Percentiles rank a stretch among this genome's conserved stretches.
phyloP scores from a whole-genome alignment of 2,797 vertebrate genomes.

The Sparidentex hasta region DNA sequence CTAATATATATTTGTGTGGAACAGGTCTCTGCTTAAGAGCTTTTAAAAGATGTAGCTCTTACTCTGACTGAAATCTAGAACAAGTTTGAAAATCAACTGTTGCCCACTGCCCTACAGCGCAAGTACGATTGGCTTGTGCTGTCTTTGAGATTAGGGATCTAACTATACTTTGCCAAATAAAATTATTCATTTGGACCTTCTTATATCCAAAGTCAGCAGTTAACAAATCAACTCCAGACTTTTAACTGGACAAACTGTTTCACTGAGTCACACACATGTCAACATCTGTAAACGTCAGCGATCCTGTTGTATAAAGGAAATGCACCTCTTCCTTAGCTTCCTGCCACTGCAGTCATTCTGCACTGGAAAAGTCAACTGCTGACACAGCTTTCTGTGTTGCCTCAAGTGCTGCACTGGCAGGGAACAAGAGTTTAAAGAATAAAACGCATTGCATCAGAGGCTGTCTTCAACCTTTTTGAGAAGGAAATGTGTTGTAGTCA shows the following conservation, averaged over 20 bases:
- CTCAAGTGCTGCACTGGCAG: constrained; percentile 52
- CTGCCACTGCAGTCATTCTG: constrained; percentile 44
- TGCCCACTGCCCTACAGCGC: neutral
- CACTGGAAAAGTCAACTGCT: constrained; percentile 54
- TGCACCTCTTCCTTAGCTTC: constrained; percentile 49
- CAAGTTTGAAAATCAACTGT: neutral
- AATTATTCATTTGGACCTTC: neutral
- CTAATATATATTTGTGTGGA: neutral
- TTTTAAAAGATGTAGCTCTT: neutral
- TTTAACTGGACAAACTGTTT: constrained; percentile 3
- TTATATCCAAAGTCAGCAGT: neutral
- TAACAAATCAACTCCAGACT: neutral
- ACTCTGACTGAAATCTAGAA: neutral
- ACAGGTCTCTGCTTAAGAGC: neutral
- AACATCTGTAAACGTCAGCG: constrained; percentile 32
- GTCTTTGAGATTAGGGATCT: neutral
- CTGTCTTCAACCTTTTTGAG: neutral
- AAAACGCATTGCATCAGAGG: constrained; percentile 23
- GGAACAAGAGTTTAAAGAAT: constrained; percentile 17
- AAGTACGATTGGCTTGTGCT: neutral
- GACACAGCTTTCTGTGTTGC: constrained; percentile 45
- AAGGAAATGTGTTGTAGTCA: constrained; percentile 15
- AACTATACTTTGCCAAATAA: neutral
- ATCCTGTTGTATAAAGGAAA: constrained; percentile 53
- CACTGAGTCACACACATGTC: neutral